These are phyloP conservation scores for Brenthis hecate DNA, from an alignment of 2,888 invertebrate genomes.

Conservation along the genomic window DNA sequence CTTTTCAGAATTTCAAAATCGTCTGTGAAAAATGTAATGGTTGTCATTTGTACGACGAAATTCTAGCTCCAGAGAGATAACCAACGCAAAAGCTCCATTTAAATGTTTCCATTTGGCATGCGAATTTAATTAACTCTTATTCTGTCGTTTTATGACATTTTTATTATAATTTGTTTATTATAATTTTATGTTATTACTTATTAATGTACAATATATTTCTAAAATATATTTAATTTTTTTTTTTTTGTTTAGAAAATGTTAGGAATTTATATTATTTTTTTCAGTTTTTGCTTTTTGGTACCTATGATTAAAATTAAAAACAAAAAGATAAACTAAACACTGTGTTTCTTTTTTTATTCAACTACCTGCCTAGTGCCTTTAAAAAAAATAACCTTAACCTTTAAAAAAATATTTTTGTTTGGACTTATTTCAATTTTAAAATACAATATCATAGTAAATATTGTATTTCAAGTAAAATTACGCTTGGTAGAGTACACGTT, in stretches of 20 bases:
- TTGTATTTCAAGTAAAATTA: conserved; percentile 22
- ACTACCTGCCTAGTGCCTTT: neutral
- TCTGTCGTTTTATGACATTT: neutral
- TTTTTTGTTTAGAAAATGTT: no score
- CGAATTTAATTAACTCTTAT: no score
- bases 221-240: no score
- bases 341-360: neutral
- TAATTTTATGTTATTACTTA: neutral
- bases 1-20: conserved; percentile 54
- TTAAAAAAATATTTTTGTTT: neutral
- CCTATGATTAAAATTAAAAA: neutral
- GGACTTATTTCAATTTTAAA: no score
- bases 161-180: no score
- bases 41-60: conserved; percentile 52
- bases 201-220: no score
- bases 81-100: neutral
- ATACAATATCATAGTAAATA: neutral
- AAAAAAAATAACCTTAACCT: no score
- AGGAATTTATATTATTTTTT: no score
- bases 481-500: conserved; percentile 17
- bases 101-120: no score
- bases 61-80: conserved; percentile 54
- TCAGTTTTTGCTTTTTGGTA: no score
- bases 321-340: neutral
- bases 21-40: conserved; percentile 48